Conservation (phyloP, 2,113 vertebrate genomes). For the Macroglossus sobrinus region DNA sequence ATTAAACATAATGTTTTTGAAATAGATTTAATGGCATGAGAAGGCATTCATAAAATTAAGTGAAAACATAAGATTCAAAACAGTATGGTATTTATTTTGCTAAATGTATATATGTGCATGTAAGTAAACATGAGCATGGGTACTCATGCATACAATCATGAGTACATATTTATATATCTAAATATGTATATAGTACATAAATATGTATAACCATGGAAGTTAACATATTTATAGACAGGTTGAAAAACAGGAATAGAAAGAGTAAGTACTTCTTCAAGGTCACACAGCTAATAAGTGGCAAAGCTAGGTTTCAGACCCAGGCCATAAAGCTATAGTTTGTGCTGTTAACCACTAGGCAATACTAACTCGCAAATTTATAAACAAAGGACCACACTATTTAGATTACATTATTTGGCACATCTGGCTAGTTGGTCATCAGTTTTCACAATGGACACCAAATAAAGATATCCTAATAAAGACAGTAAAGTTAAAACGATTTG, state of each 20-base stretch:
- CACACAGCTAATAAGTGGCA: conserved; percentile 43
- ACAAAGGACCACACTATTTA: background rate
- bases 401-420: conserved; percentile 29
- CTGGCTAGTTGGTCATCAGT: conserved; percentile 9
- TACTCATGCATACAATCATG: background rate
- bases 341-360: background rate
- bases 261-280: conserved; percentile 22
- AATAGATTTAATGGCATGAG: conserved; percentile 3
- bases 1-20: conserved; percentile 30
- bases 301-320: conserved; percentile 31
- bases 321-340: background rate
- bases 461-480: background rate
- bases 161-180: background rate
- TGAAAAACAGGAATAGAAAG: conserved; percentile 21
- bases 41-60: conserved; percentile 25
- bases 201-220: background rate
- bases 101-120: background rate
- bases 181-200: background rate
- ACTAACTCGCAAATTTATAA: background rate
- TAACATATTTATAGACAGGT: conserved; percentile 8
- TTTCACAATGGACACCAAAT: background rate
- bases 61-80: conserved; percentile 30
- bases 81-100: background rate
- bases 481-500: background rate
- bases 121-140: background rate